Conservation (phyloP, 1,140 invertebrate genomes). For the Popillia japonica region DNA sequence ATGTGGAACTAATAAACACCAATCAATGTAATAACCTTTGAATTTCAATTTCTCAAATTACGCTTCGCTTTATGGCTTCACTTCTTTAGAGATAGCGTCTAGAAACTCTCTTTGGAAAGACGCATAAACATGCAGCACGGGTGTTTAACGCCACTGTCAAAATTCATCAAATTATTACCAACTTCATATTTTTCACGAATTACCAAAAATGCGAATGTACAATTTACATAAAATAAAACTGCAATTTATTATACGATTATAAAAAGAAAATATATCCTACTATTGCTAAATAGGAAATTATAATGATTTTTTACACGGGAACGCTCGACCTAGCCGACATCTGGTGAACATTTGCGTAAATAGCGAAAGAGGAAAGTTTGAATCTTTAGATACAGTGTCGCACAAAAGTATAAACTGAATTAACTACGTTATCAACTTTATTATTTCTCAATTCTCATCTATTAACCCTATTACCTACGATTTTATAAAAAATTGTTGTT, state of each 20-base stretch:
- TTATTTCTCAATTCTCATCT: neutral
- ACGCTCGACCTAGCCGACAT: neutral
- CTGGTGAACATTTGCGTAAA: neutral
- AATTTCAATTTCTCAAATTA: neutral
- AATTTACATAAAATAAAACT: neutral
- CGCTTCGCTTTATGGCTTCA: neutral
- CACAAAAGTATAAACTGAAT: neutral
- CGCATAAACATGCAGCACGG: constrained; percentile 16
- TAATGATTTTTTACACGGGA: neutral
- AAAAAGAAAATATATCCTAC: constrained; percentile 6
- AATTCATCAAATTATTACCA: neutral
- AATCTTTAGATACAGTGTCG: neutral
- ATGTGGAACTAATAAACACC: constrained; percentile 10
- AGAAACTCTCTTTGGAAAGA: neutral
- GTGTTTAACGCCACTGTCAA: neutral
- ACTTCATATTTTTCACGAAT: neutral
- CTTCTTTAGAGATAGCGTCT: neutral
- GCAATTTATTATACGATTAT: neutral
- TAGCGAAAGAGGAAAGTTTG: neutral
- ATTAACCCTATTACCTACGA: neutral
- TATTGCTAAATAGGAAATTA: neutral
- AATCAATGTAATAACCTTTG: neutral
- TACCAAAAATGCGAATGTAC: neutral
- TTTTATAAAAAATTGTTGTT: no score
- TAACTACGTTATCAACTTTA: neutral